phyloP scores from a whole-genome alignment of 2,888 invertebrate species.

The Eupithecia pulchellata region DNA sequence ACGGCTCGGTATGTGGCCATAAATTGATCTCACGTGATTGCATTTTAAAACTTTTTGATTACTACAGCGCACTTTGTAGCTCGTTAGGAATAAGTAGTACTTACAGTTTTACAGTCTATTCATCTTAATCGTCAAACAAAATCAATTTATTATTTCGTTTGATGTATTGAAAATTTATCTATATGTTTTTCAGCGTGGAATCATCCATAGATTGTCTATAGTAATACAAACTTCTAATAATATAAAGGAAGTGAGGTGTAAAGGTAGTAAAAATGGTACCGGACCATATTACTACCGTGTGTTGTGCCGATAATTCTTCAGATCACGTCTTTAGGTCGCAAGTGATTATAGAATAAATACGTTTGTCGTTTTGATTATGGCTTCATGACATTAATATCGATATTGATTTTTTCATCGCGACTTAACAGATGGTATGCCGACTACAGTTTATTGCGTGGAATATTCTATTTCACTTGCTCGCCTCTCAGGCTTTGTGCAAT shows the following conservation, averaged over 20 bases:
- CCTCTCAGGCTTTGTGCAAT: not conserved
- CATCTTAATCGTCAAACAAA: not conserved
- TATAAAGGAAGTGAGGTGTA: too few relatives aligned
- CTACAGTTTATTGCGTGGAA: not conserved
- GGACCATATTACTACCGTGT: not conserved
- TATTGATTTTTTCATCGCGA: slow-evolving; percentile 19
- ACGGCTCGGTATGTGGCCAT: slow-evolving; percentile 14
- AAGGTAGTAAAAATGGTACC: not conserved
- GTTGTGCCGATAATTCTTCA: slow-evolving; percentile 52
- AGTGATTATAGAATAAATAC: slow-evolving; percentile 54
- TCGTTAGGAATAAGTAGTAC: not conserved
- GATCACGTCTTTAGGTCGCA: slow-evolving; percentile 62
- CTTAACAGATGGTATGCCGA: slow-evolving; percentile 5
- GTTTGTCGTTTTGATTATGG: slow-evolving; percentile 42
- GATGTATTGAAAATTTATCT: not conserved
- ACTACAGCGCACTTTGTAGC: not conserved
- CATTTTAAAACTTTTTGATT: slow-evolving; percentile 10
- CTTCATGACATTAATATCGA: slow-evolving; percentile 27
- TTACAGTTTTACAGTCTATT: not conserved
- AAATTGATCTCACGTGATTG: slow-evolving; percentile 7
- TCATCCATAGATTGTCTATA: too few relatives aligned
- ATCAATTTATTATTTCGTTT: not conserved
- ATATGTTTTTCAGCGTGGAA: not conserved
- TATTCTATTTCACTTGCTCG: not conserved
- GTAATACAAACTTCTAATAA: too few relatives aligned